Conservation (phyloP, 2,888 invertebrate species). For the Baronia brevicornis region DNA sequence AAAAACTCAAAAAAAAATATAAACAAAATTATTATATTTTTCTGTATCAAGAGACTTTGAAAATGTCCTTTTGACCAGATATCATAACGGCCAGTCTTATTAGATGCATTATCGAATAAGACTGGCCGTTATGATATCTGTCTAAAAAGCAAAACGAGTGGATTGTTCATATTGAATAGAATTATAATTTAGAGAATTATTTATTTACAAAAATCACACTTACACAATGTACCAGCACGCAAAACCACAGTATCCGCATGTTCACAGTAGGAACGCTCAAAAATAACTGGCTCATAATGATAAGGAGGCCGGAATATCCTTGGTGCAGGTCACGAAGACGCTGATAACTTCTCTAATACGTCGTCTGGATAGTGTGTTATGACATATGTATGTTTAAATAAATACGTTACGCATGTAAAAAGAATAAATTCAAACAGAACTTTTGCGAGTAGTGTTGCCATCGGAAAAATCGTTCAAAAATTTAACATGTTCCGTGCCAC, state of each 20-base stretch:
- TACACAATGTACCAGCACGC: constrained; percentile 38
- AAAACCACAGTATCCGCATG: constrained; percentile 43
- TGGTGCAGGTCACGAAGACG: constrained; percentile 28
- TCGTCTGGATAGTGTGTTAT: constrained; percentile 19
- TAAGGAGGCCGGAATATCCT: constrained; percentile 18
- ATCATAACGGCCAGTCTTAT: no score
- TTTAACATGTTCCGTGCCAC: no score
- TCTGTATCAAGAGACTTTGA: no score
- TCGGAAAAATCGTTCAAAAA: no score
- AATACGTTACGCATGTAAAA: constrained; percentile 1
- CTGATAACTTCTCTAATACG: constrained; percentile 27
- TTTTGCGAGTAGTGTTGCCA: no score
- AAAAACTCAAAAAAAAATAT: no score
- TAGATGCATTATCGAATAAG: no score
- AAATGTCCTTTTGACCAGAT: no score
- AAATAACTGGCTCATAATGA: constrained; percentile 32
- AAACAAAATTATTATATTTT: no score
- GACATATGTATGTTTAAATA: not conserved
- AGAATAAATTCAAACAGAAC: not conserved
- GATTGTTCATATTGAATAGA: no score
- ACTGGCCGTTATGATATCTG: no score
- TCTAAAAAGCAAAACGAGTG: no score
- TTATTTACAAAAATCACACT: constrained; percentile 18
- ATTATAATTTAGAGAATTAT: not conserved
- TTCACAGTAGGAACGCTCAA: constrained; percentile 32